A percentile compares a stretch with the other conserved stretches of the same genome.
phyloP scores from a whole-genome alignment of 1,140 invertebrate genomes.

The Drosophila insularis region DNA sequence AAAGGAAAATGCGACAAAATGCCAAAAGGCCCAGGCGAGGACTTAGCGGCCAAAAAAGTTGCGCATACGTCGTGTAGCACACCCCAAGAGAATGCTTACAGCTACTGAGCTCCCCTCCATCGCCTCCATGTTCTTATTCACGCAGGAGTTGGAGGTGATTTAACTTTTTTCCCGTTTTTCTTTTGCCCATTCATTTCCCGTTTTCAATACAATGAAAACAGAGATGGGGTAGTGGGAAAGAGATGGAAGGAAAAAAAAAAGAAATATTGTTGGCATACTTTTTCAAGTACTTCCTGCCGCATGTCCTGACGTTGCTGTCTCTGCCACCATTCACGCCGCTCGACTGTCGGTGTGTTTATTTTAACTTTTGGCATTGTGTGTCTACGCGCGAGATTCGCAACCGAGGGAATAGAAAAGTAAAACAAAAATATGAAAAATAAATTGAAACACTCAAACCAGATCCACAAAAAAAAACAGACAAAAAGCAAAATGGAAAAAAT shows the following conservation, averaged over 20 bases:
- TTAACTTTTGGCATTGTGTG: conserved; percentile 70
- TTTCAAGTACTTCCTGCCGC: conserved; percentile 75
- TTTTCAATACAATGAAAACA: conserved; percentile 61
- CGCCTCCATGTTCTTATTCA: background rate
- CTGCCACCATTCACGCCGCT: background rate
- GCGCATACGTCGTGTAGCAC: conserved; percentile 54
- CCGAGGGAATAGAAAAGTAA: conserved; percentile 66
- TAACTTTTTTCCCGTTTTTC: conserved; percentile 54
- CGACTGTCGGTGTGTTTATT: conserved; percentile 55
- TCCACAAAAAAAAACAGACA: background rate
- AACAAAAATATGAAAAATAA: conserved; percentile 80
- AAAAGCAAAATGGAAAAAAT: background rate
- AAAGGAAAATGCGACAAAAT: conserved; percentile 60
- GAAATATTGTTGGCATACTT: conserved; percentile 78
- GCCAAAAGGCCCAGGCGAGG: conserved; percentile 41
- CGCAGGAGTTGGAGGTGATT: conserved; percentile 66
- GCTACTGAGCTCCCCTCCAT: background rate
- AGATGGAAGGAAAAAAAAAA: conserved; percentile 45
- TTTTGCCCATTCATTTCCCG: conserved; percentile 66
- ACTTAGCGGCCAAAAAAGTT: conserved; percentile 60
- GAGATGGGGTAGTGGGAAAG: conserved; percentile 9
- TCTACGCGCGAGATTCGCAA: conserved; percentile 40
- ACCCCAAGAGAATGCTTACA: conserved; percentile 28
- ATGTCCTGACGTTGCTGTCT: conserved; percentile 36
- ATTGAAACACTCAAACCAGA: conserved; percentile 68